These are phyloP conservation scores for Aldrovandia affinis DNA, from an alignment of 2,797 vertebrate species.

Conservation along the genomic window DNA sequence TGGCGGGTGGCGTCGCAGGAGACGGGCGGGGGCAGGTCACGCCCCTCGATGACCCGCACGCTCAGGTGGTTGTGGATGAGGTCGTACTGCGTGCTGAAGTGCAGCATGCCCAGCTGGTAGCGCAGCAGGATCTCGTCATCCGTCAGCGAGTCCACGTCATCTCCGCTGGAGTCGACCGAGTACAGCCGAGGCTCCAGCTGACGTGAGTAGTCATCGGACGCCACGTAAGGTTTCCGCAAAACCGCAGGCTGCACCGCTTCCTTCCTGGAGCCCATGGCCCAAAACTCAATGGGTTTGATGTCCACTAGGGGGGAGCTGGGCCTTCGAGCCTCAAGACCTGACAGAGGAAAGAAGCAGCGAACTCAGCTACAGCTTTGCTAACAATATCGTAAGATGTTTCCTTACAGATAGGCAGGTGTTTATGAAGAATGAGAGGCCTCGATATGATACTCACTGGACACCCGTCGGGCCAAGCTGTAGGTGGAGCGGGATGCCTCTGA, in stretches of 20 bases:
- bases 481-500: conserved; percentile 79
- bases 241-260: conserved; percentile 83
- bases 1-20: conserved; percentile 77
- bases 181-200: conserved; percentile 86
- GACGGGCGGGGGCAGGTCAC: conserved; percentile 81
- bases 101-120: conserved; percentile 87
- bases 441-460: conserved; percentile 75
- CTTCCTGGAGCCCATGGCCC: conserved; percentile 81
- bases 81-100: conserved; percentile 88
- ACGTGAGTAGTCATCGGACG: conserved; percentile 80
- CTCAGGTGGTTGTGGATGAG: conserved; percentile 80
- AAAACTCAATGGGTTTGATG: conserved; percentile 85
- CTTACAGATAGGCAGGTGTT: not conserved
- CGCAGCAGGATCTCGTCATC: conserved; percentile 84
- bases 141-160: conserved; percentile 83
- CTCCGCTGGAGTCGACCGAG: conserved; percentile 74
- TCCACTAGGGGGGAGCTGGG: conserved; percentile 84
- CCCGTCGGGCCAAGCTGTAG: conserved; percentile 79
- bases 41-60: conserved; percentile 84
- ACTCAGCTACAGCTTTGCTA: not conserved
- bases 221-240: conserved; percentile 72
- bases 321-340: conserved; percentile 79
- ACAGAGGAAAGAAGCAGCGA: not conserved
- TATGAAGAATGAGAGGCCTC: not conserved
- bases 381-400: not conserved